Base-by-base conservation (phyloP, 1,140 invertebrate species). In the Drosophila subpulchrella region DNA sequence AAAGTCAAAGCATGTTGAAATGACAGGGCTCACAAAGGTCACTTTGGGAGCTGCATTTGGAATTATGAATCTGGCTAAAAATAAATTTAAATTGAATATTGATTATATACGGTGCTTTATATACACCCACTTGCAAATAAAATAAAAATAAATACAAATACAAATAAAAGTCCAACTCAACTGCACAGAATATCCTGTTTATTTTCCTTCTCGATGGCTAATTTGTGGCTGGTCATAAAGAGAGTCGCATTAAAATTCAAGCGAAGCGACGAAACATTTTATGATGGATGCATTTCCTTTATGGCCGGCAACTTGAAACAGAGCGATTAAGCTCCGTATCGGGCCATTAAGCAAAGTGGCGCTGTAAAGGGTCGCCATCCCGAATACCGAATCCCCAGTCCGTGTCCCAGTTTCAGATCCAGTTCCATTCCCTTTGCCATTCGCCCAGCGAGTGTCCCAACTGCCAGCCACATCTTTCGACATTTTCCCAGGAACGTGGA, bases 271-370 rank as follows among this genome's bases (percentile, higher is more conserved):
- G 17, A 12, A 34, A 30, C 38, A 63, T 44, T 63, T 63, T 55
- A 55, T 63, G 60, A 63, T 41, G 39, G 24, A 34, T 63, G 50
- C 51, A 63, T 34, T 55, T 63, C 20, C 38, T 54, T 54, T 34
- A 62, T 54, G 50, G 34, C 50, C 30, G 27, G 42, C 30, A 38
- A 50, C 17, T 39, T 53, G 27, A 53, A 61, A 53, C 59, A 42
- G 41, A 54, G 20, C 60, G 60, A 62, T 62, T 62, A 62, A 20
- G 50, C 27, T 42, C 60, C 8, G 50, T 44, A 63, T 55, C 60
- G 60, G 51, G 30, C 50, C 50, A 63, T 63, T 63, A 63, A 34
- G 60, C 60, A 63, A 63, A 63, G 27, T 55, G 51, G 30, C 51
- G 30, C 20, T 54, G 51, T 27, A 63, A 55, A 63, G 39, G 27